Conservation (phyloP, 2,888 invertebrate genomes). For the Philonicus albiceps region DNA sequence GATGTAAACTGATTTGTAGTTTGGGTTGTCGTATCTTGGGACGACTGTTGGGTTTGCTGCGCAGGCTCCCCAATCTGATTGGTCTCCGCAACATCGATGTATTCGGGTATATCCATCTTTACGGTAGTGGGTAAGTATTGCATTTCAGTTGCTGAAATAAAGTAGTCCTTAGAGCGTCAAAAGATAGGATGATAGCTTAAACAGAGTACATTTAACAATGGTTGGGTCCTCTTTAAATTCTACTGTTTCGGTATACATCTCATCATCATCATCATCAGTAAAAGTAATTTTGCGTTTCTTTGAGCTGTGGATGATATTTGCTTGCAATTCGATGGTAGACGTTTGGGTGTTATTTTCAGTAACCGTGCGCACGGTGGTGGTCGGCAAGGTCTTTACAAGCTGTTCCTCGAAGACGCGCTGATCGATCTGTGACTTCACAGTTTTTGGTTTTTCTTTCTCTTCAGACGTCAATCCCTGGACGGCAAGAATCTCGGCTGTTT, state of each 20-base stretch:
- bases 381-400: constrained; percentile 62
- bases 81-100: constrained; percentile 64
- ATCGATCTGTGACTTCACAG: constrained; percentile 57
- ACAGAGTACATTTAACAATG: constrained; percentile 57
- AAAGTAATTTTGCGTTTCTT: constrained; percentile 63
- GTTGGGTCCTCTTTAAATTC: constrained; percentile 60
- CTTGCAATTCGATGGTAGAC: constrained; percentile 43
- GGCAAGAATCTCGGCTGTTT: constrained; percentile 78
- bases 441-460: constrained; percentile 61
- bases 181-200: neutral
- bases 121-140: constrained; percentile 64
- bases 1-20: constrained; percentile 61
- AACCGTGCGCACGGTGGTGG: constrained; percentile 49
- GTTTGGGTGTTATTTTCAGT: constrained; percentile 46
- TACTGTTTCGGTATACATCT: constrained; percentile 61
- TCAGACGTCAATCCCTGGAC: constrained; percentile 77
- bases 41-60: constrained; percentile 55
- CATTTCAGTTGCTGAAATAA: constrained; percentile 60
- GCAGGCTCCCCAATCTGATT: constrained; percentile 56
- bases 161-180: neutral
- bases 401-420: constrained; percentile 52
- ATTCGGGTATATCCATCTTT: constrained; percentile 68
- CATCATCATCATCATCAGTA: constrained; percentile 62
- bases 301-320: constrained; percentile 38
- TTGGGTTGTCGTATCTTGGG: constrained; percentile 59